Evolutionary conservation across 1,140 invertebrate species (phyloP), one percentile per base, ranked within the genome.

Genomic region (Trachelipus rathkii): DNA sequence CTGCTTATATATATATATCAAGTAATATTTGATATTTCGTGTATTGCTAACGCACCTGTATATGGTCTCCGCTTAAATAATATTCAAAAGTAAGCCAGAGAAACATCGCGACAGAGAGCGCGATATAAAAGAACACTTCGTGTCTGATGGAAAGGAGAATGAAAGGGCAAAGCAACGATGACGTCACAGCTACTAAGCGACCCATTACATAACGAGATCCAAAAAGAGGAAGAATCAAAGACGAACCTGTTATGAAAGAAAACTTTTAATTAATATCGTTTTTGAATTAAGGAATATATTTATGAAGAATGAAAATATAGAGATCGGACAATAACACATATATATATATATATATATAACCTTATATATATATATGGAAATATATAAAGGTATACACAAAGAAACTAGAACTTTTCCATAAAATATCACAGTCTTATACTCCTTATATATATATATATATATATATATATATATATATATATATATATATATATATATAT

Each of bases 191-290:
- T 2, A 80, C 75, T 43, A 80, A 73, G 4, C 79, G 79, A 10
- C 79, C 79, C 79, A 80, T 80, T 23, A 80, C 73, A 67, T 78
- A 76, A 7, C 72, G 73, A n/a, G 79, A 80, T 0, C 79, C 79
- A 11, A 80, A 60, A 9, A 80, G 71, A 13, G 79, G 79, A 21
- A 78, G 23, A 24, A 78, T n/a, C 23, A 78, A 72, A 19, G 74
- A 72, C 60, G 75, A 44, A n/a, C 68, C 77, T 78, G 66, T n/a
- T n/a, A 33, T 33, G 33, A 33, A 33, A 33, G 33, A 33, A 33
- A 33, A 33, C 33, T 33, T 33, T 33, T 33, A 33, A n/a, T n/a
- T n/a, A n/a, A n/a, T n/a, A n/a, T n/a, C n/a, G n/a, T n/a, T n/a
- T n/a, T n/a, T n/a, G n/a, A n/a, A n/a, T n/a, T n/a, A n/a, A n/a